Conservation (phyloP, 1,140 invertebrate genomes). For the Steinernema feltiae region DNA sequence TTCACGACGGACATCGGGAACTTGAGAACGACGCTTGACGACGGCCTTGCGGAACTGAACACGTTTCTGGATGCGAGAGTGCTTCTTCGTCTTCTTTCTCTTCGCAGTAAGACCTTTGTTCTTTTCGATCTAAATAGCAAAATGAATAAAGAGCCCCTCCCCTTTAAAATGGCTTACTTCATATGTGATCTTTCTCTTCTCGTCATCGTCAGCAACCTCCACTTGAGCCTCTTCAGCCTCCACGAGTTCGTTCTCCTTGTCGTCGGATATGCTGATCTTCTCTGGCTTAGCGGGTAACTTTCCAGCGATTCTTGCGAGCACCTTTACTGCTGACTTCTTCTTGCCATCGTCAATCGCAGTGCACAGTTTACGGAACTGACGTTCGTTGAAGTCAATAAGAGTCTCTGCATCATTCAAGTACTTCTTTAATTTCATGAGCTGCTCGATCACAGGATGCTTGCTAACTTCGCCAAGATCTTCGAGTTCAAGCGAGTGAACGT, state of each 20-base stretch:
- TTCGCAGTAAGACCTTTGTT: neutral
- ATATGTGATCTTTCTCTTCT: neutral
- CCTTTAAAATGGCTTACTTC: too few species aligned
- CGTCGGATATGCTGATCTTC: neutral
- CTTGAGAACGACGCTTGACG: constrained; percentile 20
- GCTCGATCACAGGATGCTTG: constrained; percentile 1
- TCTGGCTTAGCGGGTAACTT: neutral
- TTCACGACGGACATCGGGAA: constrained; percentile 29
- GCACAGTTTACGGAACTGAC: neutral
- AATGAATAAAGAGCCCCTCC: neutral
- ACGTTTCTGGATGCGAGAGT: neutral
- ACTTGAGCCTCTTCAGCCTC: neutral
- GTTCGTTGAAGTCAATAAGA: neutral
- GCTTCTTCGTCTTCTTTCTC: neutral
- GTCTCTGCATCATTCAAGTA: neutral
- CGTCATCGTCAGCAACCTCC: neutral
- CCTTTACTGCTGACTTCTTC: neutral
- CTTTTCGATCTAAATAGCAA: neutral
- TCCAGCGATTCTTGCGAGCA: neutral
- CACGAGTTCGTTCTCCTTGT: neutral
- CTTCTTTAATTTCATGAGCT: neutral
- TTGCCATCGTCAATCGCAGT: neutral
- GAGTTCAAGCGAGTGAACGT: neutral
- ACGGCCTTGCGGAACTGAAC: constrained; percentile 6
- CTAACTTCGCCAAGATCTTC: neutral